Evolutionary conservation across 2,113 vertebrate species (phyloP), one percentile per base, ranked within the genome.

Genomic region (Geococcyx californianus): DNA sequence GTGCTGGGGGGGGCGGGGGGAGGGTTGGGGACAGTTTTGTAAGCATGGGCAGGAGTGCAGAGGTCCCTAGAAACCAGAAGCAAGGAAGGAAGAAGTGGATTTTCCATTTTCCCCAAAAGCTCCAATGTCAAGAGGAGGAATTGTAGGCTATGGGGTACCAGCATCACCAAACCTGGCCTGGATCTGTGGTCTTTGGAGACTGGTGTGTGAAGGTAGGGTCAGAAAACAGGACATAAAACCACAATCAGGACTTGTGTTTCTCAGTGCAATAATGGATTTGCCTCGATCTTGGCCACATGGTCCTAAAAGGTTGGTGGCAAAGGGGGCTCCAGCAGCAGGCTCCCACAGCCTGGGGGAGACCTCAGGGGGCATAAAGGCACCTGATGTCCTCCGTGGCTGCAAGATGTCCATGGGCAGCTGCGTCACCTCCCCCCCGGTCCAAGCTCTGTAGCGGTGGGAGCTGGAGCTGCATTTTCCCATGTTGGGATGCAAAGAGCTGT

Each of bases 381-480:
- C 64, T 0, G 36, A 1, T 20, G 33, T 44, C 17, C 45, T 12
- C 55, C 7, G 0, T 4, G 45, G 52, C 56, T 42, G 19, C 10
- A 6, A 16, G 73, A 28, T 1, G 1, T 4, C 36, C 55, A 3
- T 0, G 33, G 47, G 56, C 38, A 44, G 20, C 70, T 33, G 3
- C 60, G n/a, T 17, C 23, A 1, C 4, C 62, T 33, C 31, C 74
- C n/a, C n/a, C 14, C 28, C 0, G 0, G 0, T 5, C 54, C 1
- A 0, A 18, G 64, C 1, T 24, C 73, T 14, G 44, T 60, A 47
- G 31, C 2, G 3, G 31, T 1, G 0, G 58, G 23, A 89, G 42
- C 70, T 9, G 33, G 52, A 58, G 45, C 33, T 1, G 60, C 29
- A 33, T 10, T 40, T 42, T 13, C 31, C 72, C 67, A 19, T 2